Conservation (phyloP, 2,888 invertebrate species). For the Eupithecia dodoneata region DNA sequence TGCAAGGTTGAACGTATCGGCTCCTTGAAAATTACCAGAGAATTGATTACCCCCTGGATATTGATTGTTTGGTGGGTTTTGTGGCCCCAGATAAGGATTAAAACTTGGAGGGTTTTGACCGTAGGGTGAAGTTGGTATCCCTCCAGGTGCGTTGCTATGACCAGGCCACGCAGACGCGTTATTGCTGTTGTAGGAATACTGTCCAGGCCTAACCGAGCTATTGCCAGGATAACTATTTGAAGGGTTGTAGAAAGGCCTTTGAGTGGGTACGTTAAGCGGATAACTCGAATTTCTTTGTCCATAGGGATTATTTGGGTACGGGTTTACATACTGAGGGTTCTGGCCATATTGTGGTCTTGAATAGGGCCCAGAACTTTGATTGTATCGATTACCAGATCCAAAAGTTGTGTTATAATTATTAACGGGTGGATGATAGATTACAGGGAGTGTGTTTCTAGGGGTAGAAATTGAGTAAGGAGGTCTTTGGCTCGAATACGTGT, state of each 20-base stretch:
- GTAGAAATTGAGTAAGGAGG: slow-evolving; percentile 39
- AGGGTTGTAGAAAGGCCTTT: slow-evolving; percentile 15
- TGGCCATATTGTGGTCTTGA: slow-evolving; percentile 30
- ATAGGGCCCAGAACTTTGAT: slow-evolving; percentile 26
- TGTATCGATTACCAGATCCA: slow-evolving; percentile 23
- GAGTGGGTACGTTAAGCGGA: slow-evolving; percentile 27
- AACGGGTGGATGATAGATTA: slow-evolving; percentile 29
- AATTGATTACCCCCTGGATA: slow-evolving; percentile 21
- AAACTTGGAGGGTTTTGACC: slow-evolving; percentile 30
- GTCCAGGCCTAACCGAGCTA: slow-evolving; percentile 4
- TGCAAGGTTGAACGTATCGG: slow-evolving; percentile 36
- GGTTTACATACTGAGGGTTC: slow-evolving; percentile 33
- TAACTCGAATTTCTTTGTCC: slow-evolving; percentile 33
- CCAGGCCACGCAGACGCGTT: slow-evolving; percentile 9
- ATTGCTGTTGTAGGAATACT: not conserved
- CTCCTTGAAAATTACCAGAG: slow-evolving; percentile 27
- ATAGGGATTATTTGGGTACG: slow-evolving; percentile 37
- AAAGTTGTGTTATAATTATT: slow-evolving; percentile 26
- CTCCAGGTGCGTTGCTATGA: slow-evolving; percentile 1
- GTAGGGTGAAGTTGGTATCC: slow-evolving; percentile 15
- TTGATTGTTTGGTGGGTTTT: slow-evolving; percentile 24
- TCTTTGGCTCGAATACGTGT: slow-evolving; percentile 26
- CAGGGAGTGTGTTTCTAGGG: slow-evolving; percentile 36
- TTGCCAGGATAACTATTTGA: slow-evolving; percentile 8
- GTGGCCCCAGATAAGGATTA: slow-evolving; percentile 15